Conservation (phyloP, 2,888 invertebrate species). For the Escarpia spicata region DNA sequence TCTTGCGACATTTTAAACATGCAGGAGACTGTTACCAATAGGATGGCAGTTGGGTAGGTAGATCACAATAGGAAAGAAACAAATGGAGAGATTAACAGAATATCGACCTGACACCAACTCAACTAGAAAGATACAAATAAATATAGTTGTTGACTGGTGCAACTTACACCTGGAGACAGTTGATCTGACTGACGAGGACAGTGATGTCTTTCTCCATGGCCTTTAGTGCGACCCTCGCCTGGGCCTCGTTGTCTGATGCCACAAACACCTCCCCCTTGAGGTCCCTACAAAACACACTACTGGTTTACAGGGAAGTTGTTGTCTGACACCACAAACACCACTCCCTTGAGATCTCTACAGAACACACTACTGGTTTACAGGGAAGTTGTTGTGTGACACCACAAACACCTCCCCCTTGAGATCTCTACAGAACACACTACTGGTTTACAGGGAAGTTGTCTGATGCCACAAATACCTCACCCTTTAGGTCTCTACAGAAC, state of each 20-base stretch:
- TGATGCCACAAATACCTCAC: no score
- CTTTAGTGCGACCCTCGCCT: not conserved
- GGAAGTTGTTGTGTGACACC: constrained; percentile 17
- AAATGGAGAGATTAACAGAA: no score
- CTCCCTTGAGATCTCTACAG: no score
- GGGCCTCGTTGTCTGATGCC: constrained; percentile 14
- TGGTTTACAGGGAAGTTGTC: not conserved
- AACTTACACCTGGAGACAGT: not conserved
- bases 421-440: not conserved
- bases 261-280: constrained; percentile 33
- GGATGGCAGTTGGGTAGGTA: no score
- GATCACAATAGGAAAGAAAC: no score
- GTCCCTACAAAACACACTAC: not conserved
- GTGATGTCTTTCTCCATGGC: not conserved
- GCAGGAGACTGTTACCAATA: no score
- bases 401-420: constrained; percentile 33
- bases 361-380: no score
- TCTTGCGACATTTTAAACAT: no score
- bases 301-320: no score
- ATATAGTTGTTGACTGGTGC: not conserved
- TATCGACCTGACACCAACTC: no score
- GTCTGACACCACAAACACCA: not conserved
- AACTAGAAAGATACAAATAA: not conserved
- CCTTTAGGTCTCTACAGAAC: no score
- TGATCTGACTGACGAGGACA: not conserved